Evolutionary conservation across 2,113 vertebrate genomes (phyloP).

Genomic region (Erythrolamprus reginae): DNA sequence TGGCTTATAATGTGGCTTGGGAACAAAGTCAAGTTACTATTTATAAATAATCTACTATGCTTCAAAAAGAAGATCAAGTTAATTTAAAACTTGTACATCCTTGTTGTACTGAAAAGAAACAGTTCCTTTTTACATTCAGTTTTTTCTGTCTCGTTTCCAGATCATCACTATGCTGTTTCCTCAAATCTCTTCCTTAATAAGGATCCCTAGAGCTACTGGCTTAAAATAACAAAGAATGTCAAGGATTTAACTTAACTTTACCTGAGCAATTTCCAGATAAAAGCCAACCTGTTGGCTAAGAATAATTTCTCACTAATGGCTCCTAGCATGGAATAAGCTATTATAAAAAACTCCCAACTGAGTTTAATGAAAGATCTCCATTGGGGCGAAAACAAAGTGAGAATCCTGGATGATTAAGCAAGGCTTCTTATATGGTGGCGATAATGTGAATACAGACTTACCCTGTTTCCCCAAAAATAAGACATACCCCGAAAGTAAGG

Average conservation of each 20-base stretch:
- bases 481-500: too few relatives aligned
- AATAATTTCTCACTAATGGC: background rate
- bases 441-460: background rate
- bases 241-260: constrained; percentile 20
- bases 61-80: constrained; percentile 14
- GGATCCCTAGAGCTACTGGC: constrained; percentile 5
- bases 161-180: background rate
- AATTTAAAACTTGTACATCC: background rate
- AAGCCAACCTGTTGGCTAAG: constrained; percentile 8
- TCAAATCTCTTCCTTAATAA: constrained; percentile 36
- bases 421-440: background rate
- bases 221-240: constrained; percentile 9
- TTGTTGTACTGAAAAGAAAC: background rate
- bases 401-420: background rate
- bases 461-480: too few relatives aligned
- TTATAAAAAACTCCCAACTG: background rate
- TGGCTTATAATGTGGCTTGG: background rate
- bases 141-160: constrained; percentile 21
- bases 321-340: background rate
- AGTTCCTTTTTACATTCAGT: background rate
- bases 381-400: background rate
- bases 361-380: background rate
- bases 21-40: background rate
- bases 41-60: background rate
- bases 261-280: background rate